These are phyloP conservation scores for Nycticryphes semicollaris DNA, from an alignment of 2,113 vertebrate genomes.

Conservation along the genomic window DNA sequence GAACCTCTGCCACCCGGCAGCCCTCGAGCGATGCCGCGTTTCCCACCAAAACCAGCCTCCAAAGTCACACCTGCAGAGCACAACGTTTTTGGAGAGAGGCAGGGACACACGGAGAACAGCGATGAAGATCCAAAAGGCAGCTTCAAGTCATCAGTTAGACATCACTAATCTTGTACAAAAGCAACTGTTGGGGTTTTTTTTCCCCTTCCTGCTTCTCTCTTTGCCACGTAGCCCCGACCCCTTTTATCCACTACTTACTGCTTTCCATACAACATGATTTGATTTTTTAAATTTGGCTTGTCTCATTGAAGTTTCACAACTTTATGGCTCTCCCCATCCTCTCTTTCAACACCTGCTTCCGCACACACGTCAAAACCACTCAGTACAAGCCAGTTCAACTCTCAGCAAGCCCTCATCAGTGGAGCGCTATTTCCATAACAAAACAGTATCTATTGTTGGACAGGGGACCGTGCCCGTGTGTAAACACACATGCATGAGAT, in stretches of 20 bases:
- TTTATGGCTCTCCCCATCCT: not conserved
- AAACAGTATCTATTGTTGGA: conserved; percentile 11
- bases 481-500: not conserved
- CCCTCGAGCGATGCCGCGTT: not conserved
- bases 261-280: not conserved
- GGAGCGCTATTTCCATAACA: conserved; percentile 24
- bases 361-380: conserved; percentile 4
- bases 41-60: not conserved
- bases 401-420: not conserved
- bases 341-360: not conserved
- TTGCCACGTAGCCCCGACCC: not conserved
- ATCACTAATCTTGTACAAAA: not conserved
- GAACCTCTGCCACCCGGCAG: not conserved
- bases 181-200: not conserved
- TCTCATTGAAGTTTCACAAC: not conserved
- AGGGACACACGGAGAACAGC: accelerated
- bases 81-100: not conserved
- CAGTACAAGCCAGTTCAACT: not conserved
- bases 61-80: not conserved
- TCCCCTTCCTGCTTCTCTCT: not conserved
- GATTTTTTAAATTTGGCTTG: not conserved
- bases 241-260: not conserved
- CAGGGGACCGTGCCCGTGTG: not conserved
- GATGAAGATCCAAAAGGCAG: not conserved
- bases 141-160: not conserved